These are phyloP conservation scores for Macaria notata DNA, from an alignment of 2,888 invertebrate genomes.

Conservation along the genomic window DNA sequence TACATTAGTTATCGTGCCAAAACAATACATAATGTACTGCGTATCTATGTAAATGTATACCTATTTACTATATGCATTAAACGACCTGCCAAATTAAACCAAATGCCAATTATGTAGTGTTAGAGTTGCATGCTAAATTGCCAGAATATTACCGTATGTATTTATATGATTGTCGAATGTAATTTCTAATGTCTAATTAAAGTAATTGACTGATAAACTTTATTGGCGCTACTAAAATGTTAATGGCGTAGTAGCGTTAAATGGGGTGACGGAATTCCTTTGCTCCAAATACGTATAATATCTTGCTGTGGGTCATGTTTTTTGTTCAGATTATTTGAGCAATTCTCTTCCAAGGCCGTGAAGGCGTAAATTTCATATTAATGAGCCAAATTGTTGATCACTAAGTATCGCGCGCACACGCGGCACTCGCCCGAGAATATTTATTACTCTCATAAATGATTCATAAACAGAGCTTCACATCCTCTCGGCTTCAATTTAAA, in stretches of 20 bases:
- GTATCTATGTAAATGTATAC: slow-evolving; percentile 11
- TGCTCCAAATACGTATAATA: too few relatives aligned
- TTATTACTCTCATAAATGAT: slow-evolving; percentile 27
- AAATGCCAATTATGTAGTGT: slow-evolving; percentile 9
- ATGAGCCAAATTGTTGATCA: slow-evolving; percentile 4
- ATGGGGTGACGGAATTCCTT: too few relatives aligned
- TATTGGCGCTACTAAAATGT: too few relatives aligned
- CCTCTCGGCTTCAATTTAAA: slow-evolving; percentile 40
- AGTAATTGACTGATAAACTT: too few relatives aligned
- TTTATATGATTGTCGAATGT: too few relatives aligned
- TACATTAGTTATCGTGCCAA: slow-evolving; percentile 7
- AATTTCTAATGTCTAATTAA: too few relatives aligned
- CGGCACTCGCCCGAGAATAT: slow-evolving; percentile 19
- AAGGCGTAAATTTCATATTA: slow-evolving; percentile 1
- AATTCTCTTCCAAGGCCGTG: too few relatives aligned
- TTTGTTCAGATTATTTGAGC: too few relatives aligned
- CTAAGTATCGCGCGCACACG: slow-evolving; percentile 1
- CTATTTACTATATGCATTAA: slow-evolving; percentile 7
- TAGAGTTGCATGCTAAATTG: slow-evolving; percentile 12
- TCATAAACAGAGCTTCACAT: slow-evolving; percentile 41
- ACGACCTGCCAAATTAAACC: slow-evolving; percentile 7
- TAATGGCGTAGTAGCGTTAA: too few relatives aligned
- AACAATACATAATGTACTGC: background rate
- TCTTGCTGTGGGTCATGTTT: too few relatives aligned
- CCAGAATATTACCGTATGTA: too few relatives aligned